phyloP scores from a whole-genome alignment of 2,113 vertebrate species.

The Herpetotheres cachinnans region DNA sequence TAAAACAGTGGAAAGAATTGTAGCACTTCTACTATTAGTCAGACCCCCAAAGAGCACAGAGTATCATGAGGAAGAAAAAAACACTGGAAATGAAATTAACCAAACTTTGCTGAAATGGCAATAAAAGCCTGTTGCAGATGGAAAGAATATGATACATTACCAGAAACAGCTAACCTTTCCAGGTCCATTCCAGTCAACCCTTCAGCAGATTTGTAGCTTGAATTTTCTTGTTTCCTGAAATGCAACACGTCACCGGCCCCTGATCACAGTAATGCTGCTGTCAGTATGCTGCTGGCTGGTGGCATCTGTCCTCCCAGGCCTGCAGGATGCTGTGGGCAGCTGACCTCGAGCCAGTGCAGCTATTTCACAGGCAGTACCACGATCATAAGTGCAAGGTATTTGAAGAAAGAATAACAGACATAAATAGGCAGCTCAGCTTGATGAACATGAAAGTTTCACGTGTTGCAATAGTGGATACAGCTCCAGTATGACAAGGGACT shows the following conservation, averaged over 20 bases:
- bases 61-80: not conserved
- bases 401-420: not conserved
- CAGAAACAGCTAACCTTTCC: not conserved
- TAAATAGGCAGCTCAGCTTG: not conserved
- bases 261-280: not conserved
- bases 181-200: not conserved
- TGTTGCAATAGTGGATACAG: not conserved
- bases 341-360: not conserved
- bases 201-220: not conserved
- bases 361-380: not conserved
- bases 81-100: not conserved
- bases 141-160: not conserved
- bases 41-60: not conserved
- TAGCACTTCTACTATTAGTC: not conserved
- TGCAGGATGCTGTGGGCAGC: not conserved
- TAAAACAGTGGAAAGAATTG: not conserved
- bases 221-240: not conserved
- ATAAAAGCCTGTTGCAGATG: not conserved
- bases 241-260: not conserved
- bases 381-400: not conserved
- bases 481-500: not conserved
- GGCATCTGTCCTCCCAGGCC: not conserved
- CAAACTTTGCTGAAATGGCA: constrained; percentile 1
- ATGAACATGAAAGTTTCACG: not conserved
- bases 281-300: not conserved